These are phyloP conservation scores for Rhopilema esculentum DNA, from an alignment of 30 jellyfish, hydroid and myxozoan genomes.

Conservation along the genomic window DNA sequence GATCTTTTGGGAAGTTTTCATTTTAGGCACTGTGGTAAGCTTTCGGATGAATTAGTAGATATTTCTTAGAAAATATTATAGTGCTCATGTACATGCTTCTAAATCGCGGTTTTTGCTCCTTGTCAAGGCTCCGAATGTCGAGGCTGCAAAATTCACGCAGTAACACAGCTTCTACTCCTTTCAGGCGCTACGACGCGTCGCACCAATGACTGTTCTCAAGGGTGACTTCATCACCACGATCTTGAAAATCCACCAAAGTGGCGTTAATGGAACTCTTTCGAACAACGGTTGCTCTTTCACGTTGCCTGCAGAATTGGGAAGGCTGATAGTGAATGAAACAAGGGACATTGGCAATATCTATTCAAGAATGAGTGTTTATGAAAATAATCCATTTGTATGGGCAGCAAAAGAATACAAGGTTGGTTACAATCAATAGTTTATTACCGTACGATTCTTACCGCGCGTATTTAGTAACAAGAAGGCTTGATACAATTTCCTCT, in stretches of 20 bases:
- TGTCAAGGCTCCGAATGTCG: no score
- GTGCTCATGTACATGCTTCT: no score
- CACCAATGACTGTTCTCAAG: not conserved
- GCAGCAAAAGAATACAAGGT: not conserved
- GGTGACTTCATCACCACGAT: conserved; percentile 25
- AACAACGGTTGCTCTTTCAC: conserved; percentile 41
- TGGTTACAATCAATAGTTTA: not conserved
- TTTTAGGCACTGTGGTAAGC: no score
- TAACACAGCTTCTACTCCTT: not conserved
- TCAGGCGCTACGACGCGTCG: not conserved
- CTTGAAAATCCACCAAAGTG: not conserved
- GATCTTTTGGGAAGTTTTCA: no score
- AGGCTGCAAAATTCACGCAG: no score
- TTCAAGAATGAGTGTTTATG: conserved; percentile 32
- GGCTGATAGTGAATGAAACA: not conserved
- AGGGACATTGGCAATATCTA: not conserved
- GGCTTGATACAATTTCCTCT: no score
- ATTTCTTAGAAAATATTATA: no score
- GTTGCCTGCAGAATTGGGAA: conserved; percentile 13
- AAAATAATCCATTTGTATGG: conserved; percentile 51
- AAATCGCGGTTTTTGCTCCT: no score
- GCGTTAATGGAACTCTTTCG: not conserved
- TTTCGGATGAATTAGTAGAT: no score
- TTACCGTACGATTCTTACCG: not conserved
- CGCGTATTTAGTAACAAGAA: no score